Percentiles rank a stretch among this genome's conserved stretches.
These are phyloP conservation scores for Ptilorrhoa leucosticta DNA, from an alignment of 2,113 vertebrate genomes.

Conservation along the genomic window DNA sequence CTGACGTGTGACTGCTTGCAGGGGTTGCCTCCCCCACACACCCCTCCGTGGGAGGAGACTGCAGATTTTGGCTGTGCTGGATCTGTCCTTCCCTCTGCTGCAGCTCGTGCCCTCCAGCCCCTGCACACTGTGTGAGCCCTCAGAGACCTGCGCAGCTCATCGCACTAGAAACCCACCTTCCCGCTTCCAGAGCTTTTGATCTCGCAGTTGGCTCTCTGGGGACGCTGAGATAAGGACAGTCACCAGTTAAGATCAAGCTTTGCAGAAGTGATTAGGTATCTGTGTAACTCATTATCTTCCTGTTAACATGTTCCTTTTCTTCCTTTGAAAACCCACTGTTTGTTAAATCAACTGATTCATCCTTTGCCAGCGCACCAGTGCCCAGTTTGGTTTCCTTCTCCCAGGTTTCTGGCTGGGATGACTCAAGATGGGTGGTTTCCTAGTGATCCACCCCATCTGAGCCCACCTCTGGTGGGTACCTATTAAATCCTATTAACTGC, in stretches of 20 bases:
- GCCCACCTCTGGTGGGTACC: neutral
- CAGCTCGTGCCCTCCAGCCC: neutral
- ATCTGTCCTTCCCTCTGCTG: neutral
- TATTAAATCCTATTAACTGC: neutral
- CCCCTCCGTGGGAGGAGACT: neutral
- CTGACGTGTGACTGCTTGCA: neutral
- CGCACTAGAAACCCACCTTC: neutral
- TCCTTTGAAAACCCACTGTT: neutral
- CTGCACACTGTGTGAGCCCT: rapidly evolving
- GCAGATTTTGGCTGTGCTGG: neutral
- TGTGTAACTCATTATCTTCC: slow-evolving; percentile 35
- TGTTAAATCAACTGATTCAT: slow-evolving; percentile 8
- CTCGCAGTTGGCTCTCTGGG: neutral
- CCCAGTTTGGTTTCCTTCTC: neutral
- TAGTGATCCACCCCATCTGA: neutral
- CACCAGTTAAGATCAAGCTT: neutral
- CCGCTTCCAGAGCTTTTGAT: neutral
- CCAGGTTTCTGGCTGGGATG: neutral
- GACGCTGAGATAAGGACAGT: slow-evolving; percentile 4
- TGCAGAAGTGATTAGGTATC: slow-evolving; percentile 12
- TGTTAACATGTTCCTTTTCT: slow-evolving; percentile 36
- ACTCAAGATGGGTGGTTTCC: neutral
- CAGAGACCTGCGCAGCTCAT: neutral
- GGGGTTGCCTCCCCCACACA: neutral
- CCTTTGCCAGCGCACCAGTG: neutral